Conservation (phyloP, 2,888 invertebrate species). For the Morinoia aosen region DNA sequence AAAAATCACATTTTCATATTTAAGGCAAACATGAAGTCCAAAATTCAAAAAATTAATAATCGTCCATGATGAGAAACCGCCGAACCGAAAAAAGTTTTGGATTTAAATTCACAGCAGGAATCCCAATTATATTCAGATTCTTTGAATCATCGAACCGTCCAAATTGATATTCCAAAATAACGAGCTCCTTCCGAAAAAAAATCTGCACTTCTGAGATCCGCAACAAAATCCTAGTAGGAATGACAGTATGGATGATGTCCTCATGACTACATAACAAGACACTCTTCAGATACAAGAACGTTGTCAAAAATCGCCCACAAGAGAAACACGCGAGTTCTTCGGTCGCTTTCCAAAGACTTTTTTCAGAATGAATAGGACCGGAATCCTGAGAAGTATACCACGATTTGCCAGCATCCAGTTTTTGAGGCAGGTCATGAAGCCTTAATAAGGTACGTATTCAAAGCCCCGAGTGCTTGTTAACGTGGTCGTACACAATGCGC, state of each 20-base stretch:
- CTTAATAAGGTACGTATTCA: neutral
- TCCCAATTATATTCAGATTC: neutral
- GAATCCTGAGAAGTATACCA: neutral
- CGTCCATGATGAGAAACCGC: neutral
- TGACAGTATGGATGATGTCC: neutral
- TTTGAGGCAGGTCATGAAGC: neutral
- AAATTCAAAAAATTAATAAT: neutral
- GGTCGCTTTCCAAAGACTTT: neutral
- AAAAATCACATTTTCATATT: neutral
- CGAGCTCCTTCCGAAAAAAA: neutral
- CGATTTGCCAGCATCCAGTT: neutral
- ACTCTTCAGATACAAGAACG: neutral
- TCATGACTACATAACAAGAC: slow-evolving; percentile 1
- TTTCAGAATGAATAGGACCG: neutral
- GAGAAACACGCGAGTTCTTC: neutral
- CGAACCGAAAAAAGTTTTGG: neutral
- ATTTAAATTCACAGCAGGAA: neutral
- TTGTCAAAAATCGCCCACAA: neutral
- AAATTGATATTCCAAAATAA: neutral
- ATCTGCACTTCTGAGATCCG: neutral
- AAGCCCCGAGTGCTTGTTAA: neutral
- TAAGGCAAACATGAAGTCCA: neutral
- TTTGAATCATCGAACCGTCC: neutral
- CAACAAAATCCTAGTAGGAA: neutral
- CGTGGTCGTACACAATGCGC: neutral